A percentile compares a stretch with the other conserved stretches of the same genome.
These are phyloP conservation scores for Drosophila meridiana DNA, from an alignment of 2,888 invertebrate species.

Conservation along the genomic window DNA sequence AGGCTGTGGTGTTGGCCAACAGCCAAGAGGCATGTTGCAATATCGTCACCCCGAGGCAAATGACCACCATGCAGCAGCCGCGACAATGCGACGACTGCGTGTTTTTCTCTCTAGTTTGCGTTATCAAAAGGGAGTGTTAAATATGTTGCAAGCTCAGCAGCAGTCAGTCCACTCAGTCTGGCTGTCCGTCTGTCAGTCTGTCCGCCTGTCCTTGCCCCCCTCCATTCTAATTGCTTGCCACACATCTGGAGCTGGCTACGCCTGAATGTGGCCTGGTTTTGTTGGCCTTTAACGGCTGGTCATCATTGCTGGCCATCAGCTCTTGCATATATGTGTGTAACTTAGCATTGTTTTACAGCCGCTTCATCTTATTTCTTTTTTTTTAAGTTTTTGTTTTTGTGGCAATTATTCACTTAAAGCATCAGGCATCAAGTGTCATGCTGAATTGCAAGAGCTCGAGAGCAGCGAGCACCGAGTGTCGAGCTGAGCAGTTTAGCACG, in stretches of 20 bases:
- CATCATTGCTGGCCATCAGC: conserved; percentile 63
- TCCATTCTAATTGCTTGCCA: conserved; percentile 47
- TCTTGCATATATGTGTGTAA: conserved; percentile 23
- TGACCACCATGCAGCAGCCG: conserved; percentile 71
- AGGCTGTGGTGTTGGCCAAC: conserved; percentile 6
- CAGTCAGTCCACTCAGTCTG: neutral
- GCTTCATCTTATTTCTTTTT: conserved; percentile 46
- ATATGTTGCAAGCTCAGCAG: conserved; percentile 70
- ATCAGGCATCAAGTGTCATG: conserved; percentile 76
- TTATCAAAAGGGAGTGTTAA: conserved; percentile 76
- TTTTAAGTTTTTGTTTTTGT: conserved; percentile 45
- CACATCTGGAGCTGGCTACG: conserved; percentile 35
- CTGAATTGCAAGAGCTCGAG: conserved; percentile 71
- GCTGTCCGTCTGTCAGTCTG: neutral
- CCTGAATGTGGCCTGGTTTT: conserved; percentile 67
- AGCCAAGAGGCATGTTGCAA: conserved; percentile 44
- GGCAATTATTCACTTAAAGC: conserved; percentile 81
- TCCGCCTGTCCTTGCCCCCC: conserved; percentile 26
- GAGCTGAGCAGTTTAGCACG: conserved; percentile 24
- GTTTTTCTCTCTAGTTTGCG: conserved; percentile 64
- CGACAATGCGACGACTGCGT: conserved; percentile 63
- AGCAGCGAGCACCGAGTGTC: conserved; percentile 51
- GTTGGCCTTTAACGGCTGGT: conserved; percentile 63
- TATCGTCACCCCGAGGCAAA: conserved; percentile 70
- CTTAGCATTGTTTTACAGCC: conserved; percentile 41